Conservation (phyloP, 2,113 vertebrate species). For the Eidolon helvum region DNA sequence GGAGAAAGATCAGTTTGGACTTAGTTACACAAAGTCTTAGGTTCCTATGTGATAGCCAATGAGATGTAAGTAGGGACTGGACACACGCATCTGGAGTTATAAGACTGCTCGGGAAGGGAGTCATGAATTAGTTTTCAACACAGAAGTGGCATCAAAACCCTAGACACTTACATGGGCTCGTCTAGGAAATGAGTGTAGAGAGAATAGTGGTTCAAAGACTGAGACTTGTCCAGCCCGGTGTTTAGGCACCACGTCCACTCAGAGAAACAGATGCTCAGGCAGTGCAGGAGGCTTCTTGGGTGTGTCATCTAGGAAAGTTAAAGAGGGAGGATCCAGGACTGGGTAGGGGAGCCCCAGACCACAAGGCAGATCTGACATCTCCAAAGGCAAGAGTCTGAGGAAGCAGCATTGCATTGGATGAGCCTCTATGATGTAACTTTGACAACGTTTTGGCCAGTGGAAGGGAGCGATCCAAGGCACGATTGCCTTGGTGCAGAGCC, state of each 20-base stretch:
- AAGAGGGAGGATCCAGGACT: background rate
- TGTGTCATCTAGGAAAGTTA: background rate
- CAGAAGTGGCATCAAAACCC: background rate
- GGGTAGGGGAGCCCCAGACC: accelerated
- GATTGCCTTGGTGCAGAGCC: background rate
- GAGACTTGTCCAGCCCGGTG: accelerated
- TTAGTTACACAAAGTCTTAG: background rate
- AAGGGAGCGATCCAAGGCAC: background rate
- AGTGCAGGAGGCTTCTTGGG: background rate
- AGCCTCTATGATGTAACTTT: background rate
- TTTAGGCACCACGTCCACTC: background rate
- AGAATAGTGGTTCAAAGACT: background rate
- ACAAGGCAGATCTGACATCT: background rate
- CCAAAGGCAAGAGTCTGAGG: background rate
- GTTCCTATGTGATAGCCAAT: background rate
- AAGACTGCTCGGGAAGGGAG: background rate
- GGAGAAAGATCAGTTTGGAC: background rate
- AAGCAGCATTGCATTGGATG: background rate
- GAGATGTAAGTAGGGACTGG: background rate
- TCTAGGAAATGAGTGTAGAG: background rate
- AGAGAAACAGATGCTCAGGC: background rate
- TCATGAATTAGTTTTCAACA: background rate
- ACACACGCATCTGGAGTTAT: background rate
- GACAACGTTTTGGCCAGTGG: background rate
- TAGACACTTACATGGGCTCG: background rate